phyloP scores from a whole-genome alignment of 2,113 vertebrate species.

The Platichthys stellatus region DNA sequence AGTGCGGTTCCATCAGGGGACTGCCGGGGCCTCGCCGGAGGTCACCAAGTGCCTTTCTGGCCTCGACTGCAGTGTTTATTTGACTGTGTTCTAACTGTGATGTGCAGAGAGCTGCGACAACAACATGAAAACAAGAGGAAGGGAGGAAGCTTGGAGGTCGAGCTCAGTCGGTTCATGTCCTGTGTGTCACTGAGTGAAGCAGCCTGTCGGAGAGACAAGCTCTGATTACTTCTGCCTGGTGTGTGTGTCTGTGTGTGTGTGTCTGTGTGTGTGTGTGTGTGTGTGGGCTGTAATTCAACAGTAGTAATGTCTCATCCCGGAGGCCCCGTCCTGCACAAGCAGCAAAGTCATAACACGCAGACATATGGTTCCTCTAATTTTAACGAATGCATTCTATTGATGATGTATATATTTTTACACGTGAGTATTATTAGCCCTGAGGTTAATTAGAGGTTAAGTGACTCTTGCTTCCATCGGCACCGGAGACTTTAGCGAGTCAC shows the following conservation, averaged over 20 bases:
- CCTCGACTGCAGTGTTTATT: background rate
- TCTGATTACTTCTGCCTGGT: constrained; percentile 26
- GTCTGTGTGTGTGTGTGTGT: background rate
- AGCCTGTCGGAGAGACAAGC: background rate
- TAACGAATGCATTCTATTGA: constrained; percentile 5
- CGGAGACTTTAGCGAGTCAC: constrained; percentile 1
- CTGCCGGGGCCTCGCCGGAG: too few species aligned
- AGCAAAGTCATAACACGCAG: background rate
- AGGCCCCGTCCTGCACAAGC: constrained; percentile 1
- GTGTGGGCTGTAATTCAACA: background rate
- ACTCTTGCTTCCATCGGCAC: constrained; percentile 32
- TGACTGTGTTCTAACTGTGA: background rate
- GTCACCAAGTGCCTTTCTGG: too few species aligned
- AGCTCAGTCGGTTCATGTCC: constrained; percentile 38
- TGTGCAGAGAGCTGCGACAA: background rate
- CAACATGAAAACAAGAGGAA: background rate
- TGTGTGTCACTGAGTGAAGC: constrained; percentile 13
- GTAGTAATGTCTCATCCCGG: background rate
- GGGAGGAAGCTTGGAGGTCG: constrained; percentile 22
- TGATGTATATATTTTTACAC: constrained; percentile 37
- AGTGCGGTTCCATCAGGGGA: too few species aligned
- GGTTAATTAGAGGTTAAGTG: constrained; percentile 47
- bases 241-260: background rate
- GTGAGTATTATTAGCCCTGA: constrained; percentile 58
- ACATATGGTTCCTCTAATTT: constrained; percentile 22